Conservation (phyloP, 2,888 invertebrate species). For the Caenorhabditis wallacei region DNA sequence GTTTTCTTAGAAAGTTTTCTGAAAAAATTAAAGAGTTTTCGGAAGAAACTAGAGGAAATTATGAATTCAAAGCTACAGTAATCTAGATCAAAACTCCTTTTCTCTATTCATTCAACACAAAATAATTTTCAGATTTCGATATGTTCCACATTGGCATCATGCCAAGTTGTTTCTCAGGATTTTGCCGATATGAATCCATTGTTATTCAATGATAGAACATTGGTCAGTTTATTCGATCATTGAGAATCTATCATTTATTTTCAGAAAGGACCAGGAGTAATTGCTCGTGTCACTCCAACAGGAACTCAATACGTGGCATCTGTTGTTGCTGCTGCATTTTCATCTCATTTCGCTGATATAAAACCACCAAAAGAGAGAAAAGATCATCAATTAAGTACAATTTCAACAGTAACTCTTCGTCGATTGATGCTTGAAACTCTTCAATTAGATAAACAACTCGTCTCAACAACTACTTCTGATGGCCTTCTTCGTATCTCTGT, state of each 20-base stretch:
- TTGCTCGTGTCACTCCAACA: constrained; percentile 74
- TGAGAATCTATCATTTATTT: constrained; percentile 16
- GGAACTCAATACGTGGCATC: constrained; percentile 78
- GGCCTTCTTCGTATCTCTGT: constrained; percentile 37
- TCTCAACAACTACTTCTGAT: constrained; percentile 38
- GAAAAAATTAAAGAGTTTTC: too few species aligned
- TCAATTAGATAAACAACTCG: constrained; percentile 50
- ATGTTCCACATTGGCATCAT: constrained; percentile 30
- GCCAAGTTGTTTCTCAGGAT: constrained; percentile 39
- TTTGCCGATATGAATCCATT: constrained; percentile 57
- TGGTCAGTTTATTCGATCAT: constrained; percentile 16
- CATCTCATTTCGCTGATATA: constrained; percentile 72
- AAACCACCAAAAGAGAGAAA: constrained; percentile 34
- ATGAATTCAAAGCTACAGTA: too few species aligned
- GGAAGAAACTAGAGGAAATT: too few species aligned
- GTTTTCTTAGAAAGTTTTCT: not conserved
- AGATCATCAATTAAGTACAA: constrained; percentile 26
- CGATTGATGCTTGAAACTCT: constrained; percentile 48
- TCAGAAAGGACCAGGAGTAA: constrained; percentile 76
- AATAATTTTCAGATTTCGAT: constrained; percentile 35
- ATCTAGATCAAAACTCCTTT: not conserved
- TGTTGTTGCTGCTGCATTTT: constrained; percentile 74
- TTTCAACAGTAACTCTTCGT: constrained; percentile 50
- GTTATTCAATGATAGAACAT: constrained; percentile 43
- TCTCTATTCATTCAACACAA: too few species aligned